phyloP scores from a whole-genome alignment of 2,113 vertebrate species.

The Henicopernis longicauda region DNA sequence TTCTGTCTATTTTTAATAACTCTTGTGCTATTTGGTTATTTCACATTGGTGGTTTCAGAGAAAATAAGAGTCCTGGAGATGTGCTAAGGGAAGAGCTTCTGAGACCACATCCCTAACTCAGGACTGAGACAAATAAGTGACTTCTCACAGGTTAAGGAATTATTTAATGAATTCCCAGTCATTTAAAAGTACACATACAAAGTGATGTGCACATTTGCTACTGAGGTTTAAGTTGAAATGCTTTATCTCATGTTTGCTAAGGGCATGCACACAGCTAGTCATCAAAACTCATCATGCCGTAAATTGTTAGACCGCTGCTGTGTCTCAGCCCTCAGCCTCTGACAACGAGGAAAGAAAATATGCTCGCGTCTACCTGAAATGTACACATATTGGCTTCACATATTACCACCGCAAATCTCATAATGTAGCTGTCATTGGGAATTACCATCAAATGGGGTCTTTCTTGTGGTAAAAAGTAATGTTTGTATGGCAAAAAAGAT shows the following conservation, averaged over 20 bases:
- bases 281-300: background rate
- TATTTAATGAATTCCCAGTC: background rate
- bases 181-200: background rate
- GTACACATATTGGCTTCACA: background rate
- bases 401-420: background rate
- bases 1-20: background rate
- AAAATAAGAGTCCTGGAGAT: background rate
- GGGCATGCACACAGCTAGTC: background rate
- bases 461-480: background rate
- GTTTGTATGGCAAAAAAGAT: background rate
- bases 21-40: background rate
- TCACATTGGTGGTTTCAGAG: background rate
- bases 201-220: background rate
- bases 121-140: background rate
- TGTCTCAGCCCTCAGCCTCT: background rate
- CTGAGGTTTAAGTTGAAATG: background rate
- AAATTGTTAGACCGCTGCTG: background rate
- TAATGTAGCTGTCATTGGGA: background rate
- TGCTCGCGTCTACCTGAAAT: background rate
- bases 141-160: background rate
- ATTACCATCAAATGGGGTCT: background rate
- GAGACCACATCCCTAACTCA: background rate
- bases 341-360: background rate
- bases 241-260: background rate
- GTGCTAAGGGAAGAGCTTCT: background rate